phyloP scores from a whole-genome alignment of 2,113 vertebrate genomes.

The Phyllostomus hastatus region DNA sequence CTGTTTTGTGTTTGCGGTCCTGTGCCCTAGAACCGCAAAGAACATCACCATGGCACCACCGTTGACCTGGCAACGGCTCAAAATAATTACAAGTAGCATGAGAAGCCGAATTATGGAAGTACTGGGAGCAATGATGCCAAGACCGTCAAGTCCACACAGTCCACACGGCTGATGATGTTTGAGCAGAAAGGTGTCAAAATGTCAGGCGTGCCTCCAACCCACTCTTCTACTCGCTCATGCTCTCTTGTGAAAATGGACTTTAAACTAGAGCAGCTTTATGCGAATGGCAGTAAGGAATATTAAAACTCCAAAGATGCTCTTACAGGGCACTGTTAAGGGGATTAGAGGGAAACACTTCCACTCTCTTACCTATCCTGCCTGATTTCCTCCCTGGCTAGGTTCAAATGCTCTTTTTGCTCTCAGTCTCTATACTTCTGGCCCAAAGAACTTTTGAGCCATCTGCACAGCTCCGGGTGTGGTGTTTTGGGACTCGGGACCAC shows the following conservation, averaged over 20 bases:
- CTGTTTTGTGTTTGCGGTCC: not conserved
- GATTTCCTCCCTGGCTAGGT: not conserved
- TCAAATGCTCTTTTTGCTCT: not conserved
- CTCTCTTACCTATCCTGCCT: not conserved
- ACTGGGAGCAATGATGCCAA: not conserved
- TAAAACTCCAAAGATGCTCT: not conserved
- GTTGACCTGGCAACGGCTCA: not conserved
- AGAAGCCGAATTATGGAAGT: not conserved
- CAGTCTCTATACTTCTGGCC: not conserved
- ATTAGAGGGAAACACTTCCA: not conserved
- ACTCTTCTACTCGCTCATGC: not conserved
- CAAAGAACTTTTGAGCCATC: not conserved
- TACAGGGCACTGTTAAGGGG: not conserved
- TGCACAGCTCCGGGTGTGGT: not conserved
- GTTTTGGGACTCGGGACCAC: not conserved
- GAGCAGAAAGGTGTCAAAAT: not conserved
- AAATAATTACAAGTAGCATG: not conserved
- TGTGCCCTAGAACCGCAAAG: not conserved
- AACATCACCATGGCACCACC: no score
- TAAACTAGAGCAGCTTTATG: not conserved
- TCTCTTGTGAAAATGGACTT: not conserved
- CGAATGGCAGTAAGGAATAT: not conserved
- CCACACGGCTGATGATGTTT: not conserved
- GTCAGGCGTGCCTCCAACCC: not conserved
- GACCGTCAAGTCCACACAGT: not conserved